These are phyloP conservation scores for Hippasteria phrygiana DNA, from an alignment of 53 echinoderm and acorn worm species.

Conservation along the genomic window DNA sequence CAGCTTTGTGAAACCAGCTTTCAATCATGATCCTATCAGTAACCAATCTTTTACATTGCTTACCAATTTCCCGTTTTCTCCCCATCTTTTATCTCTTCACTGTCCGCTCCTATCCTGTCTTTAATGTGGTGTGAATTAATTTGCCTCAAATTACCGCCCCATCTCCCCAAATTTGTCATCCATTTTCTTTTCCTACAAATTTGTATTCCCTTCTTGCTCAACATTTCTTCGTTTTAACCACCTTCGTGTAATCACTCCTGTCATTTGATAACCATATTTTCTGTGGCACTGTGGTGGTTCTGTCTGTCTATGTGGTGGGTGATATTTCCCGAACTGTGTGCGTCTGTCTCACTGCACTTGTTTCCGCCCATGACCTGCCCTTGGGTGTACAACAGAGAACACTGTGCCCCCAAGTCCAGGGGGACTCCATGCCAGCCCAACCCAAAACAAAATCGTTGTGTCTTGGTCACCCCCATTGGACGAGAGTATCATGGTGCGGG, in stretches of 20 bases:
- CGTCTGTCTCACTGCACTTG: neutral
- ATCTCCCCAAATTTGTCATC: neutral
- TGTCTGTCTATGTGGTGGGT: neutral
- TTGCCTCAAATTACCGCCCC: neutral
- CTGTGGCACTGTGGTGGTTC: neutral
- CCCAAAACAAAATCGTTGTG: constrained; percentile 76
- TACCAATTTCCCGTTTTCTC: constrained; percentile 30
- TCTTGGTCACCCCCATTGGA: constrained; percentile 78
- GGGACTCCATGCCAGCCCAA: constrained; percentile 34
- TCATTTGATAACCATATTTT: neutral
- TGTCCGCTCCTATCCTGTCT: neutral
- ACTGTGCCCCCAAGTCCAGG: constrained; percentile 68
- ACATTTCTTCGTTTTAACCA: neutral
- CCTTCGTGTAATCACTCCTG: neutral
- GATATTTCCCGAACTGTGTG: constrained; percentile 10
- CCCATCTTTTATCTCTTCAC: neutral
- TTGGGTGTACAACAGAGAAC: constrained; percentile 57
- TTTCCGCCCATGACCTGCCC: neutral
- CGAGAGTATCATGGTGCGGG: constrained; percentile 69
- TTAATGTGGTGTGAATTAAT: constrained; percentile 2
- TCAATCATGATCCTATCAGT: neutral
- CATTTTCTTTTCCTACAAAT: neutral
- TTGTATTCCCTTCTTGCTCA: neutral
- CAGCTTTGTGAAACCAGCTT: neutral
- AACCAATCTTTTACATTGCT: constrained; percentile 43